A percentile compares a stretch with the other conserved stretches of the same genome.
Evolutionary conservation across 2,113 vertebrate genomes (phyloP).

Genomic region (Collichthys lucidus): DNA sequence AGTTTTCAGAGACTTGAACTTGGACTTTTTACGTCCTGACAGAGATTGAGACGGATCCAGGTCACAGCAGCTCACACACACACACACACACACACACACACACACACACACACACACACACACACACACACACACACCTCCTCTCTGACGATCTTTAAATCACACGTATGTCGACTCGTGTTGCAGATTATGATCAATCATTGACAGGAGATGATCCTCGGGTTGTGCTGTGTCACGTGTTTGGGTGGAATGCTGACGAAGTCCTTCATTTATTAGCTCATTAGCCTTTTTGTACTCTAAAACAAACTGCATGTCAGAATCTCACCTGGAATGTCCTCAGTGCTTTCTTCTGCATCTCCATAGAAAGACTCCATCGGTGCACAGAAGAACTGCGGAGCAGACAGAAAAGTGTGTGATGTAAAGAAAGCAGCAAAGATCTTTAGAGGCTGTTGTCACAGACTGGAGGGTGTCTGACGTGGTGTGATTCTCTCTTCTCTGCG

Average conservation of each 20-base stretch:
- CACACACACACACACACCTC: too few species aligned
- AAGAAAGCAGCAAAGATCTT: background rate
- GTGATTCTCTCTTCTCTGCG: constrained; percentile 16
- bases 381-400: constrained; percentile 15
- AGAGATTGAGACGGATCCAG: constrained; percentile 39
- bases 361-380: constrained; percentile 86
- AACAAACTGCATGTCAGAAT: constrained; percentile 12
- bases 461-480: background rate
- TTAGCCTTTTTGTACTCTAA: background rate
- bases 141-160: background rate
- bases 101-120: too few species aligned
- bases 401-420: background rate
- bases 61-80: constrained; percentile 33
- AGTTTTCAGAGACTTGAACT: constrained; percentile 88
- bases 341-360: constrained; percentile 85
- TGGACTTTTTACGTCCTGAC: constrained; percentile 90
- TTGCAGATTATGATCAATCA: background rate
- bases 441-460: constrained; percentile 3
- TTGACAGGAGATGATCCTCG: background rate
- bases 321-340: constrained; percentile 89
- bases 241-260: background rate
- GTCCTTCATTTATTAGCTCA: background rate
- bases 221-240: background rate
- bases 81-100: background rate
- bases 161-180: background rate